These are phyloP conservation scores for Dicentrarchus labrax DNA, from an alignment of 2,113 vertebrate species.

Conservation along the genomic window DNA sequence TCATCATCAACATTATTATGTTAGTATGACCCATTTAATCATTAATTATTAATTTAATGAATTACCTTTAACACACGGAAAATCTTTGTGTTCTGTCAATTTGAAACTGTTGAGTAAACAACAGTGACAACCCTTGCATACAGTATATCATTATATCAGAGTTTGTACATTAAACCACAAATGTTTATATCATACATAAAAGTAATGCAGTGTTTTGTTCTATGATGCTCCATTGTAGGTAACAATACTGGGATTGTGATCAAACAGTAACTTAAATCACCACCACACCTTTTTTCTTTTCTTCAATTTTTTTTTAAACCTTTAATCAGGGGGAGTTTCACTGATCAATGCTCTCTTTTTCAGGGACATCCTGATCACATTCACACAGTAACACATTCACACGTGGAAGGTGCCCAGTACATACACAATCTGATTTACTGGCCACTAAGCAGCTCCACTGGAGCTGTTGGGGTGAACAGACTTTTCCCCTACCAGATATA, in stretches of 20 bases:
- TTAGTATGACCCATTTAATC: neutral
- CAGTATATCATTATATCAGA: neutral
- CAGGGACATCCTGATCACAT: no score
- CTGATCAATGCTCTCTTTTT: no score
- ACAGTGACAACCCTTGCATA: neutral
- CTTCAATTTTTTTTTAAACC: no score
- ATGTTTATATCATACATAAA: neutral
- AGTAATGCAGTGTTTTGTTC: neutral
- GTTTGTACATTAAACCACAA: neutral
- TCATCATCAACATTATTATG: no score
- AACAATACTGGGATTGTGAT: neutral
- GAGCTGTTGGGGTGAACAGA: no score
- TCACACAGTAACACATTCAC: no score
- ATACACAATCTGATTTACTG: no score
- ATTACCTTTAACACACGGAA: neutral
- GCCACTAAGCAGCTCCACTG: no score
- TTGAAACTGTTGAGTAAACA: neutral
- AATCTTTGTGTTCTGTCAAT: neutral
- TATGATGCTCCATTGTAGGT: neutral
- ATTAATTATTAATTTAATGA: neutral
- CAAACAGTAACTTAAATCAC: slow-evolving; percentile 3
- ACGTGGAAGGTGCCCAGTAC: no score
- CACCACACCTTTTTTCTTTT: no score
- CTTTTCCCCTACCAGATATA: no score
- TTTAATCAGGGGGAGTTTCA: no score